Conservation (phyloP, 1,140 invertebrate genomes). For the Fragariocoptes setiger region DNA sequence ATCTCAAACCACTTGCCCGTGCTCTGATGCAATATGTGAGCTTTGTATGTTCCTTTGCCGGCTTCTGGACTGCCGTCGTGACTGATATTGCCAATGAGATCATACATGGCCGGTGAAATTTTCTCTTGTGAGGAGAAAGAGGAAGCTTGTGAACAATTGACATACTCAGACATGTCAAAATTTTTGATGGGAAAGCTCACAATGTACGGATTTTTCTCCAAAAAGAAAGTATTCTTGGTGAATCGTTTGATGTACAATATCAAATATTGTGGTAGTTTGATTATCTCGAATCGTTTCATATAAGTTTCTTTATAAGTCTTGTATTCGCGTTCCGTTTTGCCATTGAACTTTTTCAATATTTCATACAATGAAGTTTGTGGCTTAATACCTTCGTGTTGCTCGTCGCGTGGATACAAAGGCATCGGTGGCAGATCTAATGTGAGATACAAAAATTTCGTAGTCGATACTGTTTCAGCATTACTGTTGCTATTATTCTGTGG, state of each 20-base stretch:
- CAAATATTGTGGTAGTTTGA: conserved; percentile 63
- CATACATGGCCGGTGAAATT: conserved; percentile 56
- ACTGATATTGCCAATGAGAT: conserved; percentile 86
- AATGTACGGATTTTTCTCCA: conserved; percentile 97
- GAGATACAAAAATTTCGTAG: conserved; percentile 71
- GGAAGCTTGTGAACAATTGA: conserved; percentile 23
- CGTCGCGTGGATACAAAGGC: conserved; percentile 69
- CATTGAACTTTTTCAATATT: conserved; percentile 81
- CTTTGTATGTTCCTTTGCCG: conserved; percentile 54
- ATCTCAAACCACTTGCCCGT: conserved; percentile 63
- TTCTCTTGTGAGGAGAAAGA: conserved; percentile 26
- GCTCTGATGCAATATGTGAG: conserved; percentile 71
- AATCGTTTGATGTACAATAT: conserved; percentile 93
- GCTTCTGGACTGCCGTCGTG: conserved; percentile 83
- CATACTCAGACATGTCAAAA: conserved; percentile 83
- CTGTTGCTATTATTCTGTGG: too few species aligned
- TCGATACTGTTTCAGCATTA: conserved; percentile 34
- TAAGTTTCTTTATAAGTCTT: conserved; percentile 98
- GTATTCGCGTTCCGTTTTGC: conserved; percentile 76
- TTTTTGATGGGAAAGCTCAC: conserved; percentile 97
- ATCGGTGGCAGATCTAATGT: conserved; percentile 85
- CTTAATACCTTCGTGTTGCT: conserved; percentile 88
- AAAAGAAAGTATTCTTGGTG: conserved; percentile 92
- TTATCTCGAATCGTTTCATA: conserved; percentile 83
- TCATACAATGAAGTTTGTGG: conserved; percentile 85